phyloP scores from a whole-genome alignment of 2,888 invertebrate species.

The Leistus spinibarbis region DNA sequence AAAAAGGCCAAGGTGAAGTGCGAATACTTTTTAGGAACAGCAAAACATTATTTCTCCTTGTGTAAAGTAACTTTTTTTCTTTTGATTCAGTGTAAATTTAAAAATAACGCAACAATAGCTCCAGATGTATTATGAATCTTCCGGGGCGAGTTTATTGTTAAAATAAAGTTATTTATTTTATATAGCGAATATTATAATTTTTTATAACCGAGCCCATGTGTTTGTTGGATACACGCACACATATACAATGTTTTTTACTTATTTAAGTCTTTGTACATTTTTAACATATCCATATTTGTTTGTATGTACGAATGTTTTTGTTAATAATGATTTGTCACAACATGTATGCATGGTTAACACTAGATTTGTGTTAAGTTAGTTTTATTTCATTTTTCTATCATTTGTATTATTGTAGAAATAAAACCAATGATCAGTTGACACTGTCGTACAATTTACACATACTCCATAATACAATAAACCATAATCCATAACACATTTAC shows the following conservation, averaged over 20 bases:
- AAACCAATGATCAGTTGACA: conserved; percentile 10
- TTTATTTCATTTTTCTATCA: conserved; percentile 25
- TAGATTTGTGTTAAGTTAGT: conserved; percentile 9
- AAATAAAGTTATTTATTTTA: conserved; percentile 39
- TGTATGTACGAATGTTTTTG: neutral
- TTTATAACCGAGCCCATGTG: conserved; percentile 27
- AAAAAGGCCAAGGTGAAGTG: conserved; percentile 36
- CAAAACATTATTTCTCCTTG: conserved; percentile 9
- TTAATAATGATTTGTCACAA: neutral
- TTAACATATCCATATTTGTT: neutral
- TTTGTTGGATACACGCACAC: neutral
- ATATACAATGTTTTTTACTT: neutral
- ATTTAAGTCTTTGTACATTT: conserved; percentile 9
- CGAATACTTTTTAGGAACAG: conserved; percentile 19
- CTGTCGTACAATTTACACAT: neutral
- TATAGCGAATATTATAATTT: conserved; percentile 26
- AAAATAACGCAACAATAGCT: neutral
- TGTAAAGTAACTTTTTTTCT: neutral
- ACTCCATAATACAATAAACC: neutral
- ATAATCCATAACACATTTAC: neutral
- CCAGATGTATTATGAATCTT: neutral
- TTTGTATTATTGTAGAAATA: conserved; percentile 33
- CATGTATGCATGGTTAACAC: conserved; percentile 22
- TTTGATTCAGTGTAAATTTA: conserved; percentile 14
- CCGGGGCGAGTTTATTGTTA: conserved; percentile 6